Conservation (phyloP, 2,888 invertebrate species). For the Cephus pygmeus region DNA sequence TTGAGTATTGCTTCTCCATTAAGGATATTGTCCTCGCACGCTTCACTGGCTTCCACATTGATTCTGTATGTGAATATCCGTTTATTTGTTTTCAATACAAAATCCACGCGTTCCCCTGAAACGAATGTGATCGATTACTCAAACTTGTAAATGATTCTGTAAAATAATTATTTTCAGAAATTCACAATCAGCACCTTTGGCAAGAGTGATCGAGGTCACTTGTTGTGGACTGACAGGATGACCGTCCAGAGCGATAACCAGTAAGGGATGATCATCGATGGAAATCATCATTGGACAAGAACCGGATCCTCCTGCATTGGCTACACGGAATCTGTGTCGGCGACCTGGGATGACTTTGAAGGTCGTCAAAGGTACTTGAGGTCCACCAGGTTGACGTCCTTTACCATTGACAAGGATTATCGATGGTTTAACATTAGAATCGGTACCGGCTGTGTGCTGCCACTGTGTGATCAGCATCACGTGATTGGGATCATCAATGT, state of each 20-base stretch:
- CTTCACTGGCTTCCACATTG: constrained; percentile 68
- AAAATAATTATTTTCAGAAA: background rate
- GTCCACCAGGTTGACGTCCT: constrained; percentile 68
- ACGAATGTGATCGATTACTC: background rate
- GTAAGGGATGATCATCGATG: constrained; percentile 74
- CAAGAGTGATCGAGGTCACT: constrained; percentile 71
- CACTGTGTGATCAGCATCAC: constrained; percentile 79
- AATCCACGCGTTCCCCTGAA: constrained; percentile 80
- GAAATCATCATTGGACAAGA: constrained; percentile 77
- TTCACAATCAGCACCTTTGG: constrained; percentile 70
- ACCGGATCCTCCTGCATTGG: constrained; percentile 75
- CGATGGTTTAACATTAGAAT: constrained; percentile 66
- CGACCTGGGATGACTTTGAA: constrained; percentile 72
- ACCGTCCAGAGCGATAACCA: constrained; percentile 79
- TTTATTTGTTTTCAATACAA: constrained; percentile 75
- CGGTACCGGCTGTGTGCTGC: constrained; percentile 68
- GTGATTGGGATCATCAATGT: constrained; percentile 77
- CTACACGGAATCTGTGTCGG: constrained; percentile 75
- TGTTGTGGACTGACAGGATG: constrained; percentile 72
- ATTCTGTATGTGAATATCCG: constrained; percentile 73
- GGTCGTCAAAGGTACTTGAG: constrained; percentile 51
- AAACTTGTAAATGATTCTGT: background rate
- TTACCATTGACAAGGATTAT: constrained; percentile 75
- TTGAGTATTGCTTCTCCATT: constrained; percentile 70
- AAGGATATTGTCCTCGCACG: constrained; percentile 66